Conservation (phyloP, 2,797 vertebrate genomes). For the Centroberyx gerrardi region DNA sequence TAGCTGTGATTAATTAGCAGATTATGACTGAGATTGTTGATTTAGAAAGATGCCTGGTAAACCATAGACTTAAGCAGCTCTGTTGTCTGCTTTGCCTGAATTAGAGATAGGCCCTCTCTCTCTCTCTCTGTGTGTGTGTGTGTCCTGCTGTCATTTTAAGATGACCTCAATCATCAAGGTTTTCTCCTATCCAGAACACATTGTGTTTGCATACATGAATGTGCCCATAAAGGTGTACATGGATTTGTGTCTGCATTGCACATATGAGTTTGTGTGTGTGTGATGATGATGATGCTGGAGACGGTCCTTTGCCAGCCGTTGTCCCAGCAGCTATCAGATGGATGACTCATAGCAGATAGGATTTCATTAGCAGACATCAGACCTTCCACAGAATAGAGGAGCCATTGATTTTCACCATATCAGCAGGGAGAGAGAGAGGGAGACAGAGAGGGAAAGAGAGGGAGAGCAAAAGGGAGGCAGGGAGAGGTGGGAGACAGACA, state of each 20-base stretch:
- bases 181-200: constrained; percentile 6
- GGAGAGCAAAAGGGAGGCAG: constrained; percentile 39
- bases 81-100: background rate
- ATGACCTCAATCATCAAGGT: background rate
- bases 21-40: background rate
- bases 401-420: constrained; percentile 81
- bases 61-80: background rate
- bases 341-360: constrained; percentile 83
- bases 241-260: too few species aligned
- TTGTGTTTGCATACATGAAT: constrained; percentile 10
- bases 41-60: background rate
- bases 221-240: constrained; percentile 7
- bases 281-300: constrained; percentile 36
- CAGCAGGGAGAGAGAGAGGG: constrained; percentile 53
- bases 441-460: constrained; percentile 16
- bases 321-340: constrained; percentile 69
- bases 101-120: too few species aligned
- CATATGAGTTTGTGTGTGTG: constrained; percentile 4
- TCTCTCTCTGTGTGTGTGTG: constrained; percentile 5
- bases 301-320: constrained; percentile 35
- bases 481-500: constrained; percentile 35
- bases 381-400: constrained; percentile 73
- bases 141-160: background rate
- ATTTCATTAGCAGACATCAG: constrained; percentile 81
- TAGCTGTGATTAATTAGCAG: background rate